Conservation (phyloP, 2,797 vertebrate species). For the Lithobates sylvaticus region DNA sequence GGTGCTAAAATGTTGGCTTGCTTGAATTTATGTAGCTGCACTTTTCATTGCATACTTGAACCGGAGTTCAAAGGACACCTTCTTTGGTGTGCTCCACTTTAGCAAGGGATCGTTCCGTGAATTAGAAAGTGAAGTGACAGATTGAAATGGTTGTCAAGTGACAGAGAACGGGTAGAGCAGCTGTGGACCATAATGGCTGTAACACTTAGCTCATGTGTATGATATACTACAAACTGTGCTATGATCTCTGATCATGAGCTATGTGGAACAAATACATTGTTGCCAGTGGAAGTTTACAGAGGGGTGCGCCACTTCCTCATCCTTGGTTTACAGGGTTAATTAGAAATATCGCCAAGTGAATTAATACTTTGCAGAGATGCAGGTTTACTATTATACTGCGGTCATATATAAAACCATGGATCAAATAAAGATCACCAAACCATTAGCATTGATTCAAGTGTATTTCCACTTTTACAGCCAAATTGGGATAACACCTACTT, state of each 20-base stretch:
- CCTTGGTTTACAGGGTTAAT: background rate
- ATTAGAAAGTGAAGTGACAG: constrained; percentile 53
- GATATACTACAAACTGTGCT: constrained; percentile 48
- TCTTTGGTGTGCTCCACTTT: background rate
- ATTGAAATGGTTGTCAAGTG: constrained; percentile 46
- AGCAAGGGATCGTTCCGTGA: constrained; percentile 38
- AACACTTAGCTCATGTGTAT: constrained; percentile 55
- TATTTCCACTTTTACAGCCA: too few relatives aligned
- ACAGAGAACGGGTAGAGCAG: constrained; percentile 46
- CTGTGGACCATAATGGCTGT: constrained; percentile 43
- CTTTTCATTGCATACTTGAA: constrained; percentile 39
- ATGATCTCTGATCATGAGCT: constrained; percentile 25
- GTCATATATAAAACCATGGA: too few relatives aligned
- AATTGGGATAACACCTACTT: too few relatives aligned
- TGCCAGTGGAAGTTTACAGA: constrained; percentile 10
- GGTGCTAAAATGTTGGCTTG: constrained; percentile 50
- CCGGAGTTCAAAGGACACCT: constrained; percentile 37
- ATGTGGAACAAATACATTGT: constrained; percentile 25
- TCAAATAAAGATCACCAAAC: too few relatives aligned
- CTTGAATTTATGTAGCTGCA: constrained; percentile 43
- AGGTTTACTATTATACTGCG: background rate
- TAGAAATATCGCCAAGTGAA: background rate
- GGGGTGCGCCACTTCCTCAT: background rate
- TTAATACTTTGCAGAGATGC: background rate
- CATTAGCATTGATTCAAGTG: too few relatives aligned